Conservation (phyloP, 2,888 invertebrate genomes). For the Liposcelis brunnea region DNA sequence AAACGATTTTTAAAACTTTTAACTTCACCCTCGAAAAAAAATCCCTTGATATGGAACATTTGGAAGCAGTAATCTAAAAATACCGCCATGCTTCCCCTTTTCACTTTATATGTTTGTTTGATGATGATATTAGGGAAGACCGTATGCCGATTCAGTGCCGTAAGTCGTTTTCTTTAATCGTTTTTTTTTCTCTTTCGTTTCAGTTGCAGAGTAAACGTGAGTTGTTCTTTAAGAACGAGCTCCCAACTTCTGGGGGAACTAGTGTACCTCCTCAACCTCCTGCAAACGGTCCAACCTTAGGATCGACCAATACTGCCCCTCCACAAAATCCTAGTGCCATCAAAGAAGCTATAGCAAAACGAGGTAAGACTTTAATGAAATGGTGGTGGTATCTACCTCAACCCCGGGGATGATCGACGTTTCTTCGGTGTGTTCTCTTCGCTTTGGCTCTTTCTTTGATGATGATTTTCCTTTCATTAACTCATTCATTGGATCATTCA, state of each 20-base stretch:
- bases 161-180: slow-evolving; percentile 1
- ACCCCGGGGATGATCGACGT: no score
- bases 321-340: slow-evolving; percentile 22
- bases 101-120: no score
- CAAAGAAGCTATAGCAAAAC: slow-evolving; percentile 20
- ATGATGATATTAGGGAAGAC: no score
- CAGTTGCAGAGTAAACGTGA: slow-evolving; percentile 73
- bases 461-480: no score
- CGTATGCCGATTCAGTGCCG: no score
- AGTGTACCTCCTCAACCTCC: slow-evolving; percentile 35
- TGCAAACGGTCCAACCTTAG: slow-evolving; percentile 30
- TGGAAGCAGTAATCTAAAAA: slow-evolving; percentile 3
- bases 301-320: slow-evolving; percentile 21
- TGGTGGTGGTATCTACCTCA: no score
- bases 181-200: slow-evolving; percentile 21
- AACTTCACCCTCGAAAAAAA: no score
- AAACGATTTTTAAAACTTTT: no score
- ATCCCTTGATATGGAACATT: not conserved
- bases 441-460: no score
- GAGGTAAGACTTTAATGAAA: slow-evolving; percentile 11
- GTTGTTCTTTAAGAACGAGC: slow-evolving; percentile 57
- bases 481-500: no score
- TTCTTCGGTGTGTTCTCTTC: no score
- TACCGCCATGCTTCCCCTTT: not conserved
- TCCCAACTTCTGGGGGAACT: slow-evolving; percentile 19